A percentile compares a stretch with the other conserved stretches of the same genome.
Evolutionary conservation across 2,113 vertebrate species (phyloP).

Genomic region (Coreoperca whiteheadi): DNA sequence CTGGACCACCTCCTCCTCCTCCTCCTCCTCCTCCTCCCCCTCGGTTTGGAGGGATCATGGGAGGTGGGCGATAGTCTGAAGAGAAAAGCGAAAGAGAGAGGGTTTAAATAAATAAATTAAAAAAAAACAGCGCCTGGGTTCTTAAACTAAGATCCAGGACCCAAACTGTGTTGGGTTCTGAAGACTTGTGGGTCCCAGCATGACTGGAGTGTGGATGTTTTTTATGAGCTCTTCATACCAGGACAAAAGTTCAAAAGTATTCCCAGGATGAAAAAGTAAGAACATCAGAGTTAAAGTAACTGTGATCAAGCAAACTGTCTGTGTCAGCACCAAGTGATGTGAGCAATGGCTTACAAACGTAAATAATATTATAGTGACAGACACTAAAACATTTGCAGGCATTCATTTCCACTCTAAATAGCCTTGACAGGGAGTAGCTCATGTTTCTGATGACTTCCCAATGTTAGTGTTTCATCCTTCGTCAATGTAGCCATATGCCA

Average conservation of each 20-base stretch:
- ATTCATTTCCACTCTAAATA: slow-evolving; percentile 48
- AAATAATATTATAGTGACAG: slow-evolving; percentile 34
- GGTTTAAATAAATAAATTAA: slow-evolving; percentile 1
- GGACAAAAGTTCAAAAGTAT: slow-evolving; percentile 17
- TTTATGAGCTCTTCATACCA: slow-evolving; percentile 9
- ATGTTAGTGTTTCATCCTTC: slow-evolving; percentile 32
- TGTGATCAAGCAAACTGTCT: slow-evolving; percentile 13
- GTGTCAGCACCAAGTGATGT: slow-evolving; percentile 8
- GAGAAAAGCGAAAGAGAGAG: slow-evolving; percentile 7
- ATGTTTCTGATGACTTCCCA: slow-evolving; percentile 64
- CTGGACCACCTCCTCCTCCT: slow-evolving; percentile 49
- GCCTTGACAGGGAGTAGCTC: slow-evolving; percentile 56
- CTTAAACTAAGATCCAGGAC: not conserved
- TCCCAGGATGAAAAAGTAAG: not conserved
- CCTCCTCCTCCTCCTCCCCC: slow-evolving; percentile 34
- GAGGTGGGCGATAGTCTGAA: slow-evolving; percentile 74
- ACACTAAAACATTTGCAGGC: slow-evolving; percentile 32
- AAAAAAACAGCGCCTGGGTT: slow-evolving; percentile 1
- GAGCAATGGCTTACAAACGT: slow-evolving; percentile 8
- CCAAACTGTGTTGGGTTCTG: not conserved
- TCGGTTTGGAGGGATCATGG: slow-evolving; percentile 70
- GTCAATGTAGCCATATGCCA: slow-evolving; percentile 10
- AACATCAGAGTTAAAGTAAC: slow-evolving; percentile 31
- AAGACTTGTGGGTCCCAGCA: not conserved
- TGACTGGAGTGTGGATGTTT: slow-evolving; percentile 11